Conservation (phyloP, 2,797 vertebrate genomes). For the Eupleurogrammus muticus region DNA sequence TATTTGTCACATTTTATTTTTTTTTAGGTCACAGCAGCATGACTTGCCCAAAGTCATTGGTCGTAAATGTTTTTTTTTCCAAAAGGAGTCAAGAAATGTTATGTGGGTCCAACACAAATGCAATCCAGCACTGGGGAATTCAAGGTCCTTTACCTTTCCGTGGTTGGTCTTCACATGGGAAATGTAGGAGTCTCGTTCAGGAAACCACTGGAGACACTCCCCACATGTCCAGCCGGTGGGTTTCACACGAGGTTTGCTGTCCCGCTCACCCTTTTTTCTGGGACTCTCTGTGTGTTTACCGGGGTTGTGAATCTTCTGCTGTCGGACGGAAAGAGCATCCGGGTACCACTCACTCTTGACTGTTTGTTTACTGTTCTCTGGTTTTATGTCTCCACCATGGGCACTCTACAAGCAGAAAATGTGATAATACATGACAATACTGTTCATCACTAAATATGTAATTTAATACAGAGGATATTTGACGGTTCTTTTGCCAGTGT, state of each 20-base stretch:
- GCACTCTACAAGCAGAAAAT: conserved; percentile 76
- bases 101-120: conserved; percentile 1
- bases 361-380: conserved; percentile 78
- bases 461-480: background rate
- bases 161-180: conserved; percentile 94
- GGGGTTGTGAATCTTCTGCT: conserved; percentile 62
- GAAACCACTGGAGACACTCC: conserved; percentile 91
- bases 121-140: background rate
- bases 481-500: background rate
- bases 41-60: background rate
- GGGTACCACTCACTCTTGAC: conserved; percentile 61
- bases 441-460: too few relatives aligned
- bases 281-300: conserved; percentile 51
- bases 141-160: conserved; percentile 84
- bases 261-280: conserved; percentile 72
- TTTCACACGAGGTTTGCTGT: conserved; percentile 80
- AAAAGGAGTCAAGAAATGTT: background rate
- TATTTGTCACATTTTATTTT: background rate
- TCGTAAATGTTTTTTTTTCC: too few relatives aligned
- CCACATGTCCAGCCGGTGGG: conserved; percentile 91
- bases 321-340: conserved; percentile 65
- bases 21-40: background rate
- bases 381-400: conserved; percentile 85
- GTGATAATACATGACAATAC: background rate
- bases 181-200: conserved; percentile 90